Conservation (phyloP, 2,797 vertebrate species). For the Sparus aurata region DNA sequence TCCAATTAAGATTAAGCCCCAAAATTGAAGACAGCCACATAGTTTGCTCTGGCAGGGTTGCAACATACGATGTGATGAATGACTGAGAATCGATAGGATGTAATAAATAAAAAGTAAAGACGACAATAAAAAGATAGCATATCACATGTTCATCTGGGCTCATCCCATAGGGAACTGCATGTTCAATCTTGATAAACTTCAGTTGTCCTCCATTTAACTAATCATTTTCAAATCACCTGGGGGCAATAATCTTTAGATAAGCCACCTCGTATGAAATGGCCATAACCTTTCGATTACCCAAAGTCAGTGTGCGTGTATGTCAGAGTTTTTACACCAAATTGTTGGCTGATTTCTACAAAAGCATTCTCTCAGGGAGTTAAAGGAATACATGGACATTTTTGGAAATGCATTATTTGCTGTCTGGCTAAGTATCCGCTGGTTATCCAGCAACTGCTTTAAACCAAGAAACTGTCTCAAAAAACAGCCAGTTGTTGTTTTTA, state of each 20-base stretch:
- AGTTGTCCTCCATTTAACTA: constrained; percentile 15
- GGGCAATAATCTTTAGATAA: constrained; percentile 29
- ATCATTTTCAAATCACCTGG: constrained; percentile 14
- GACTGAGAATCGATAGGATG: constrained; percentile 61
- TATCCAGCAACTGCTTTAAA: neutral
- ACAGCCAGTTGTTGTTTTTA: neutral
- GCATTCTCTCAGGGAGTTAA: neutral
- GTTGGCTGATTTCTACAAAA: neutral
- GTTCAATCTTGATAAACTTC: constrained; percentile 43
- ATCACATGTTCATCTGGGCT: constrained; percentile 47
- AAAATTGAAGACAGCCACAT: constrained; percentile 56
- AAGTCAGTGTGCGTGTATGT: neutral
- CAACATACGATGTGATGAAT: constrained; percentile 60
- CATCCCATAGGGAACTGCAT: constrained; percentile 29
- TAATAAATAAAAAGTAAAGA: constrained; percentile 71
- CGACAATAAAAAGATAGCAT: constrained; percentile 58
- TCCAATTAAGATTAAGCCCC: constrained; percentile 72
- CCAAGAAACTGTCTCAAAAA: neutral
- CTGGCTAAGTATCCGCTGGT: neutral
- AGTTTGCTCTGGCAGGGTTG: constrained; percentile 23
- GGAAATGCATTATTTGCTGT: constrained; percentile 19
- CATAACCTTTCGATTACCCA: constrained; percentile 17
- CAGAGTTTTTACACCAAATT: neutral
- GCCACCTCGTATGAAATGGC: neutral
- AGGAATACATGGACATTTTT: neutral